Evolutionary conservation across 2,113 vertebrate species (phyloP), one percentile per base, ranked within the genome.

Genomic region (Elephas maximus): DNA sequence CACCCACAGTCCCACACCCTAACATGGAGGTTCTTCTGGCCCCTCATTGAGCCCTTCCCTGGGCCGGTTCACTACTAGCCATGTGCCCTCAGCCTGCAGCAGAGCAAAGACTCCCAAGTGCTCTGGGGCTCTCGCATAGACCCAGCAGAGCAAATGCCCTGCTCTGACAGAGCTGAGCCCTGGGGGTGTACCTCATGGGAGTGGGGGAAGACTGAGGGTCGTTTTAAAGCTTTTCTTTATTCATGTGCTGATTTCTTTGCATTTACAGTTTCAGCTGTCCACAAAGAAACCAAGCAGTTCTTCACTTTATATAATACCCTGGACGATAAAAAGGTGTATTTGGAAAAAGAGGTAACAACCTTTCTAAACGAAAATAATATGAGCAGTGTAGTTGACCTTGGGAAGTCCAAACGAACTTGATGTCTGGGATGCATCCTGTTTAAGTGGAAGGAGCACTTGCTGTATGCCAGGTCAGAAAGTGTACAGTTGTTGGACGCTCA

Each of bases 251-350:
- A 77, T 73, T 51, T 97, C 74, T 88, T 91, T 97, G 85, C 88
- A 20, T 98, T 98, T 98, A 78, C 97, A 99, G 99, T 99, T 94
- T 99, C 99, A 73, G 99, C 99, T 41, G 99, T 99, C 53, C 99
- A 99, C 98, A 99, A 99, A 98, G 99, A 99, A 98, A 99, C 99
- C 0, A 99, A 99, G 97, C 99, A 99, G 94, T 99, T 99, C 98
- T 99, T 99, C 98, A 99, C 99, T 1, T 99, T 99, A 45, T 99
- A 99, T 95, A 99, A 99, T 97, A 99, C 99, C 7, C 96, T 99
- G 96, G 99, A 99, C 78, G 99, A 99, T 98, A 99, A 99, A 98
- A 99, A 99, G 97, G 99, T 99, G 26, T 99, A 99, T 95, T 98
- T 99, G 97, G 99, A 99, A 98, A 99, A 99, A 98, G 99, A 99